Evolutionary conservation across 2,797 vertebrate species (phyloP).

Genomic region (Kryptopterus vitreolus): DNA sequence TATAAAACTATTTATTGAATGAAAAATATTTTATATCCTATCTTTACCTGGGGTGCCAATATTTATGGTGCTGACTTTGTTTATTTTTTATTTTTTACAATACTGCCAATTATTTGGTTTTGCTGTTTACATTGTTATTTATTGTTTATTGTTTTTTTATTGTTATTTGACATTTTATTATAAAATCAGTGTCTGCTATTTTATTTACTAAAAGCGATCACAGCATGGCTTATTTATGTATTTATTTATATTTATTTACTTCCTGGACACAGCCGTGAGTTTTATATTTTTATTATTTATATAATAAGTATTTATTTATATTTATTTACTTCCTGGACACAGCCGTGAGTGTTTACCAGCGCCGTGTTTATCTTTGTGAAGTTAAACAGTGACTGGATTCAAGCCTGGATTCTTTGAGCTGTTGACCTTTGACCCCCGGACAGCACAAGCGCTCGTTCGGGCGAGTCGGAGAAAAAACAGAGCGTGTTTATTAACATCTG

Average conservation of each 20-base stretch:
- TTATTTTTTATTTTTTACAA: neutral
- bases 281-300: neutral
- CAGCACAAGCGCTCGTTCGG: neutral
- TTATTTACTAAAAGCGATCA: too few relatives aligned
- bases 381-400: constrained; percentile 16
- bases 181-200: too few relatives aligned
- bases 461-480: neutral
- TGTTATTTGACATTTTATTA: too few relatives aligned
- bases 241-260: neutral
- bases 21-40: too few relatives aligned
- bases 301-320: neutral
- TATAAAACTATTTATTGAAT: too few relatives aligned
- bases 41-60: neutral
- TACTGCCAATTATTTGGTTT: neutral
- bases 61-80: neutral
- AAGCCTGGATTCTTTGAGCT: constrained; percentile 5
- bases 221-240: neutral
- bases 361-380: neutral
- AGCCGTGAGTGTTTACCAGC: neutral
- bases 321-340: too few relatives aligned
- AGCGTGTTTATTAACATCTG: constrained; percentile 1
- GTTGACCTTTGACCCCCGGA: constrained; percentile 53
- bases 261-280: too few relatives aligned
- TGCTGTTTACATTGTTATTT: too few relatives aligned
- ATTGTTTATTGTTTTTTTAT: neutral